A percentile compares a stretch with the other conserved stretches of the same genome.
Conservation (phyloP, 2,113 vertebrate genomes). For the Climacteris rufus region DNA sequence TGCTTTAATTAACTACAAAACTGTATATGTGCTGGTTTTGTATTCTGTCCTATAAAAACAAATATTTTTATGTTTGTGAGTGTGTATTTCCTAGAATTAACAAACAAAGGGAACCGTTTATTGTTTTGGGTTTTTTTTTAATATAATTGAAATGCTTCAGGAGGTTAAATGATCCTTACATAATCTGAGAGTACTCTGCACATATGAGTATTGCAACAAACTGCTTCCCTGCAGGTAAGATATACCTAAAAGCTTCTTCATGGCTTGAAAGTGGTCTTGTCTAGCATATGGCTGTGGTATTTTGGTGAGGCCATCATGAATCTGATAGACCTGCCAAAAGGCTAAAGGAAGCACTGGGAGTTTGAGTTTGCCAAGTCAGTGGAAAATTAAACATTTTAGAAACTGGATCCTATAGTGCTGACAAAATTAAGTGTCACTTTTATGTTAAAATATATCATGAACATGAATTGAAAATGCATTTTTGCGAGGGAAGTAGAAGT, state of each 20-base stretch:
- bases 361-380: not conserved
- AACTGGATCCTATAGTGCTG: not conserved
- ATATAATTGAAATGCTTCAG: not conserved
- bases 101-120: not conserved
- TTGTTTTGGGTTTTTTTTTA: not conserved
- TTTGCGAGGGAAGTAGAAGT: not conserved
- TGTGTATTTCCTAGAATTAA: not conserved
- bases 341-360: not conserved
- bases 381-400: not conserved
- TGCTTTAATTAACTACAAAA: not conserved
- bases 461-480: accelerated
- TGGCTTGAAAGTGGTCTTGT: not conserved
- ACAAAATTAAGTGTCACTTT: not conserved
- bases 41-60: not conserved
- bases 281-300: not conserved
- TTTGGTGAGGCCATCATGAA: not conserved
- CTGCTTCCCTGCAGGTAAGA: not conserved
- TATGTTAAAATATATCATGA: not conserved
- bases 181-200: not conserved
- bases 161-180: not conserved
- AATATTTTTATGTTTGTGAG: not conserved
- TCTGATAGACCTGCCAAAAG: not conserved
- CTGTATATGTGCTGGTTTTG: not conserved
- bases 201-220: not conserved
- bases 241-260: not conserved